Conservation (phyloP, 2,888 invertebrate species). For the Stegophylla sp. region DNA sequence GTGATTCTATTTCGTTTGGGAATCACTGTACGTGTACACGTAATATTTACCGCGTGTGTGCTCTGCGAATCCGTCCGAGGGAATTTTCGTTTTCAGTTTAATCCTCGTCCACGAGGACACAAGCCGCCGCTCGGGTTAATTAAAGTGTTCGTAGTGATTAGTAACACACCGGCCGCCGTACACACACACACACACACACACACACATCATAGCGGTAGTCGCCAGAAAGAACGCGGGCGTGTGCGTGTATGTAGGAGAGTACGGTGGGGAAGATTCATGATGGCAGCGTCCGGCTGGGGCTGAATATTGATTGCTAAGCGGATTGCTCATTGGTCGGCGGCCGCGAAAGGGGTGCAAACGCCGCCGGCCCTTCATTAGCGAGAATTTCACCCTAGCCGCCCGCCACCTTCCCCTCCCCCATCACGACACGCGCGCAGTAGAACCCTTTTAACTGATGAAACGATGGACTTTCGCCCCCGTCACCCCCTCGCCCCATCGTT, state of each 20-base stretch:
- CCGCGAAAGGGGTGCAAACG: slow-evolving; percentile 57
- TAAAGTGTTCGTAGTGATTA: slow-evolving; percentile 49
- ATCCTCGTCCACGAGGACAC: background rate
- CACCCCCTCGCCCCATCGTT: too few relatives aligned
- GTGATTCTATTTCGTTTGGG: too few relatives aligned
- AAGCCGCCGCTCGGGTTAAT: background rate
- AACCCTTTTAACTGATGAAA: slow-evolving; percentile 59
- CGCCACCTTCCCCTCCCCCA: background rate
- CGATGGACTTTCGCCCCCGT: slow-evolving; percentile 48
- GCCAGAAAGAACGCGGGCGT: background rate
- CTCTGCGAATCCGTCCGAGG: background rate
- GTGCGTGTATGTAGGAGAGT: background rate
- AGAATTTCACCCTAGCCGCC: slow-evolving; percentile 40
- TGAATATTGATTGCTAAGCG: slow-evolving; percentile 59
- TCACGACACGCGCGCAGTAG: slow-evolving; percentile 24
- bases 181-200: too few relatives aligned
- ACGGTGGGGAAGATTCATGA: slow-evolving; percentile 54
- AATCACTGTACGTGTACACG: too few relatives aligned
- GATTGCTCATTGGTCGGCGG: slow-evolving; percentile 59
- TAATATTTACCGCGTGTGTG: background rate
- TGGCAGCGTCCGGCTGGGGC: slow-evolving; percentile 58
- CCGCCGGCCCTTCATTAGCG: slow-evolving; percentile 59
- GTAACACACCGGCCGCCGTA: slow-evolving; percentile 20
- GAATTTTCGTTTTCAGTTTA: slow-evolving; percentile 3
- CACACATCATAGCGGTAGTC: too few relatives aligned